Base-by-base conservation (phyloP, 2,888 invertebrate species). In the Cheilosia vernalis region DNA sequence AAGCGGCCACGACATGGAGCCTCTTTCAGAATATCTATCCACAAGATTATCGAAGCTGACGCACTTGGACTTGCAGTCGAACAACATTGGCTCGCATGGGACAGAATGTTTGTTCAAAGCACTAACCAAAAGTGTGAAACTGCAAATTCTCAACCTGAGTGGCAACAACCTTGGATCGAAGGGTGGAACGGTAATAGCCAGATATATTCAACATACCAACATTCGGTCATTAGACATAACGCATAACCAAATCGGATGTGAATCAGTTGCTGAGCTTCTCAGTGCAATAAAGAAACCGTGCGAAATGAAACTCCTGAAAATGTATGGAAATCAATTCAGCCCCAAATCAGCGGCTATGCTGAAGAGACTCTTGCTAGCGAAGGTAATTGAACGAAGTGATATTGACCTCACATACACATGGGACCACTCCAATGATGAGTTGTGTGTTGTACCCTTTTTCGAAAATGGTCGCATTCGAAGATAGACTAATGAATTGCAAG, bases 141-240 rank as follows among this genome's bases (percentile, higher is more conserved):
- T 92, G 17, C 87, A 89, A 2, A 69, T 87, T 17, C 87, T 92
- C 4, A 89, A 92, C 60, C 87, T 92, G 3, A 89, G 89, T 9
- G 69, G 88, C 44, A 91, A 91, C 53, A 60, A 87, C 4, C 84
- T 92, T 66, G 90, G 91, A 0, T 73, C 87, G 0, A 89, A 89
- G 73, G 92, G 92, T 24, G 92, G 91, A 15, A 88, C 89, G n/a
- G 87, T 89, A 56, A 87, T 92, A 24, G 89, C 91, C 13, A 89
- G 88, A 44, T 89, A 89, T 40, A 42, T 88, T 33, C 61, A 83
- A 1, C 42, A 17, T 19, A 88, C 88, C 0, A 63, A 53, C 4
- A 69, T 91, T 9, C 88, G 88, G 47, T 87, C 88, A 2, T 63
- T 92, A 19, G 88, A 90, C 63, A 87, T 92, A 3, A 87, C 88